Evolutionary conservation across 2,797 vertebrate species (phyloP).

Genomic region (Peromyscus aztecus): DNA sequence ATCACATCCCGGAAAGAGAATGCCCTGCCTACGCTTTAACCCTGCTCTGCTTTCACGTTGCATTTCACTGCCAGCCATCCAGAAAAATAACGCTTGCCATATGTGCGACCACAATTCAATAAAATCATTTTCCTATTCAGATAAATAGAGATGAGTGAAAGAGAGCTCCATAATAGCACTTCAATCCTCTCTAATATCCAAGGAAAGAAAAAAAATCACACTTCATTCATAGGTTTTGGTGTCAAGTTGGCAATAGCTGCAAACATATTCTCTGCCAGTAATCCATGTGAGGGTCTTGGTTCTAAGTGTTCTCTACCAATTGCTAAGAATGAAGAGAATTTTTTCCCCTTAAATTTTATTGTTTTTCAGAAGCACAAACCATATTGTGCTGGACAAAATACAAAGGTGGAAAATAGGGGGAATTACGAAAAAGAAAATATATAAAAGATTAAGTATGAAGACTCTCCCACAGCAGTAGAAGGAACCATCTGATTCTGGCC

Average conservation of each 20-base stretch:
- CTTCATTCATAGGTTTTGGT: not conserved
- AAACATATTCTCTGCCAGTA: slow-evolving; percentile 1
- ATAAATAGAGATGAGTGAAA: slow-evolving; percentile 40
- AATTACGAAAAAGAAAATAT: not conserved
- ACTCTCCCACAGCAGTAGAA: not conserved
- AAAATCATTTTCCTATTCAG: slow-evolving; percentile 58
- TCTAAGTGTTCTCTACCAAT: not conserved
- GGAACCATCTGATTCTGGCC: not conserved
- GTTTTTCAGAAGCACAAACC: not conserved
- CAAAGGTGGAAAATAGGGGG: not conserved
- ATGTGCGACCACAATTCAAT: slow-evolving; percentile 4
- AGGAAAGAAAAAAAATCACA: not conserved
- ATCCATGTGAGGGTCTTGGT: not conserved
- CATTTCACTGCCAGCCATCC: not conserved
- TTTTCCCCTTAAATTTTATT: not conserved
- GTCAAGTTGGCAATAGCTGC: slow-evolving; percentile 14
- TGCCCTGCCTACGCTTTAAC: not conserved
- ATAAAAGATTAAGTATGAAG: not conserved
- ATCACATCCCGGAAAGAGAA: not conserved
- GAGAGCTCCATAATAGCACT: slow-evolving; percentile 3
- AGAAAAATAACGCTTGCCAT: not conserved
- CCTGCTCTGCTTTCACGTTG: not conserved
- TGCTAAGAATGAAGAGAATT: not conserved
- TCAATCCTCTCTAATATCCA: not conserved
- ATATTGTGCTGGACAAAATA: slow-evolving; percentile 1